These are phyloP conservation scores for Oligia fasciuncula DNA, from an alignment of 2,888 invertebrate genomes.

Conservation along the genomic window DNA sequence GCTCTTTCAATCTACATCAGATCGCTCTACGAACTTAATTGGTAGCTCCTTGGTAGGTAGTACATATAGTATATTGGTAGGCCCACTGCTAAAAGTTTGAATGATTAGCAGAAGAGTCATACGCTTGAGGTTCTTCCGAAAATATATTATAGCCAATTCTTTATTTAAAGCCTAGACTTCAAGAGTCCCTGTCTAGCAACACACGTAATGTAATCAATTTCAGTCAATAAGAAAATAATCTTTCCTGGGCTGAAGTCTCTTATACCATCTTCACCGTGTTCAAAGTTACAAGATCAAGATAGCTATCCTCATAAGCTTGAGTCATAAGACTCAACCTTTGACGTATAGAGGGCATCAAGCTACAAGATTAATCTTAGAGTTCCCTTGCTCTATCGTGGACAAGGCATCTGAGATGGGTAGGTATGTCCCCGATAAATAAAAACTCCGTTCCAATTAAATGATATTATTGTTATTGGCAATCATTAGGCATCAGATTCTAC, in stretches of 20 bases:
- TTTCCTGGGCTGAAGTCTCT: neutral
- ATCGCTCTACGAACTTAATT: neutral
- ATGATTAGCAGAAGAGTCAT: neutral
- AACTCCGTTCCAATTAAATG: conserved; percentile 30
- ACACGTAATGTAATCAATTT: neutral
- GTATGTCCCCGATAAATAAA: conserved; percentile 4
- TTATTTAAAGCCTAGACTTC: neutral
- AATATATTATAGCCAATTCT: neutral
- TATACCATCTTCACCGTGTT: neutral
- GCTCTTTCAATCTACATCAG: conserved; percentile 1
- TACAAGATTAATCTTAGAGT: neutral
- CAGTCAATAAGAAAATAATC: neutral
- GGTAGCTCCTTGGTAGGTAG: neutral
- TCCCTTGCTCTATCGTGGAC: neutral
- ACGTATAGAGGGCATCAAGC: neutral
- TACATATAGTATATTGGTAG: neutral
- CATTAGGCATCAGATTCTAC: conserved; percentile 55
- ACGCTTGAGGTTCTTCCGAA: neutral
- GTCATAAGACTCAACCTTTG: neutral
- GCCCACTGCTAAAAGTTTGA: neutral
- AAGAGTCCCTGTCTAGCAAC: neutral
- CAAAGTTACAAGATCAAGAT: neutral
- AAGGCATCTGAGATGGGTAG: neutral
- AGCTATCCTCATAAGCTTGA: neutral
- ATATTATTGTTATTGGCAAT: conserved; percentile 56